Percentiles rank a stretch among this genome's conserved stretches.
These are phyloP conservation scores for Vanessa atalanta DNA, from an alignment of 1,140 invertebrate species.

Conservation along the genomic window DNA sequence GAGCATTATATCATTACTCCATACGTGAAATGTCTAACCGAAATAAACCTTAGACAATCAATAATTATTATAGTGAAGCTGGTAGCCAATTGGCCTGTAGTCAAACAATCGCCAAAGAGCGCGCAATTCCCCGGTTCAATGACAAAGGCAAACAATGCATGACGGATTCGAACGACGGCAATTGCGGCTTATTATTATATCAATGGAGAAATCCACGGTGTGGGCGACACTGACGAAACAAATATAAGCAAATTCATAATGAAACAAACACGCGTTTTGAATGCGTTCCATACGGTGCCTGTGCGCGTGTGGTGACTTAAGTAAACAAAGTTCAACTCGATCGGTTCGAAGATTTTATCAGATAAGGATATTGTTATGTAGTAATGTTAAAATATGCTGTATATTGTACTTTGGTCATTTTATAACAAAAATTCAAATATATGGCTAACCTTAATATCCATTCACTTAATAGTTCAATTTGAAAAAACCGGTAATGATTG, in stretches of 20 bases:
- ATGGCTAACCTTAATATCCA: neutral
- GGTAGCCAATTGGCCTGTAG: constrained; percentile 46
- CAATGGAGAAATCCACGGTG: constrained; percentile 70
- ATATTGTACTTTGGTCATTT: neutral
- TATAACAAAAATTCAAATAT: neutral
- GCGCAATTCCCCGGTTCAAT: constrained; percentile 62
- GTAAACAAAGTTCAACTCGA: constrained; percentile 24
- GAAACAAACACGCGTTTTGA: constrained; percentile 49
- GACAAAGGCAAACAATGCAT: constrained; percentile 68
- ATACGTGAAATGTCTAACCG: neutral
- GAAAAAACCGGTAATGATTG: neutral
- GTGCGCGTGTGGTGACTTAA: constrained; percentile 6
- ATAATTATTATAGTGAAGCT: constrained; percentile 18
- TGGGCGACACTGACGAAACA: constrained; percentile 56
- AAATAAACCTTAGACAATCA: constrained; percentile 21
- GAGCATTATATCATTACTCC: no score
- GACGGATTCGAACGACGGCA: constrained; percentile 51
- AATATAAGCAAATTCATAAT: constrained; percentile 53
- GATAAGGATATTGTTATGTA: constrained; percentile 6
- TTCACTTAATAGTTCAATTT: neutral
- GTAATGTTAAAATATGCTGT: neutral
- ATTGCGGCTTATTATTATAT: constrained; percentile 63
- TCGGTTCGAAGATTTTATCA: constrained; percentile 18
- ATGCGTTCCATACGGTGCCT: constrained; percentile 42
- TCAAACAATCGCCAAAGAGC: constrained; percentile 52